Evolutionary conservation across 2,888 invertebrate species (phyloP).

Genomic region (Drosophila setosimentum): DNA sequence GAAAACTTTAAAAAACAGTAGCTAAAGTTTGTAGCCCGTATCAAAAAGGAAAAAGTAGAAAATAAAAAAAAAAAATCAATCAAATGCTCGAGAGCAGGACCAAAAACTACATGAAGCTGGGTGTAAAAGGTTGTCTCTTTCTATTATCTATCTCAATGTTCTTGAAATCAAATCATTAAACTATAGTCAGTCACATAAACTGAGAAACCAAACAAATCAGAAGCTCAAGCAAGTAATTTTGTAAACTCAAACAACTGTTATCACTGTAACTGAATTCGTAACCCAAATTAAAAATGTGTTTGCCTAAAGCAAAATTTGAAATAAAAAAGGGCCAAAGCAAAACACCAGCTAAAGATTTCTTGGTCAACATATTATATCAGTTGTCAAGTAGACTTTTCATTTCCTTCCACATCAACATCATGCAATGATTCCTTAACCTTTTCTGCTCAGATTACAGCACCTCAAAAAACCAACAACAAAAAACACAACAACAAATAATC

Average conservation of each 20-base stretch:
- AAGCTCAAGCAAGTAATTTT: background rate
- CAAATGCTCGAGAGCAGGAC: slow-evolving; percentile 11
- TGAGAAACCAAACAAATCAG: slow-evolving; percentile 21
- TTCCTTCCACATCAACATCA: background rate
- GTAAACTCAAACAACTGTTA: background rate
- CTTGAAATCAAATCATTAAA: slow-evolving; percentile 20
- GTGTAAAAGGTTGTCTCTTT: background rate
- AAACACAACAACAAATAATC: slow-evolving; percentile 5
- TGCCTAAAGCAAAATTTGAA: background rate
- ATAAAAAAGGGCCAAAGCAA: background rate
- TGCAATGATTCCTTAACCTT: background rate
- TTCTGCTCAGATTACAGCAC: background rate
- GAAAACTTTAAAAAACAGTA: slow-evolving; percentile 51
- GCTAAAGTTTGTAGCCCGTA: slow-evolving; percentile 57
- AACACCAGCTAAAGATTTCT: background rate
- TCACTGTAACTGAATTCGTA: background rate
- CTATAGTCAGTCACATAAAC: slow-evolving; percentile 27
- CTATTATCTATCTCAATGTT: slow-evolving; percentile 1
- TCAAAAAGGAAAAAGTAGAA: slow-evolving; percentile 27
- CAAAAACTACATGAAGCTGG: background rate
- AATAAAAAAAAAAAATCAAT: slow-evolving; percentile 15
- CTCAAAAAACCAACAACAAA: background rate
- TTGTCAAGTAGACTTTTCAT: background rate
- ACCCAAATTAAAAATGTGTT: background rate
- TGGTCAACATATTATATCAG: background rate